Percentiles rank a stretch among this genome's conserved stretches.
phyloP scores from a whole-genome alignment of 2,797 vertebrate species.

The Epinephelus coioides region DNA sequence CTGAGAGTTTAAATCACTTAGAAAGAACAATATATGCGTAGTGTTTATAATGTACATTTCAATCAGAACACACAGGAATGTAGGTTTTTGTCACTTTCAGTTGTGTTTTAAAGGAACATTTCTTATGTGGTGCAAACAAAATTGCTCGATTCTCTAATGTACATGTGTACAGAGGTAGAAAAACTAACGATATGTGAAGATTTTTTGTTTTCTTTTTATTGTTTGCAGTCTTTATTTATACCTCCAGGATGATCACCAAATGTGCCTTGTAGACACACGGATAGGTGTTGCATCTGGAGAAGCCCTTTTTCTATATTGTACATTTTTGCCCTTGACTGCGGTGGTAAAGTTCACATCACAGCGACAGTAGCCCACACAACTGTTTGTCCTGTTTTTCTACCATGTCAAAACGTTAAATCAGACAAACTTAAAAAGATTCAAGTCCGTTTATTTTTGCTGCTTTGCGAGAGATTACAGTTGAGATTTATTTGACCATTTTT shows the following conservation, averaged over 20 bases:
- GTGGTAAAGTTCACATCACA: constrained; percentile 52
- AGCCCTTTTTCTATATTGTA: constrained; percentile 66
- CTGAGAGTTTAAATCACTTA: constrained; percentile 27
- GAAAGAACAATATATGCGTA: constrained; percentile 32
- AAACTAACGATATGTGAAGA: constrained; percentile 73
- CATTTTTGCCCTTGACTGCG: constrained; percentile 58
- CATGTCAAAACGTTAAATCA: constrained; percentile 60
- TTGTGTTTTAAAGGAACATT: constrained; percentile 55
- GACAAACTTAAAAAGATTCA: constrained; percentile 44
- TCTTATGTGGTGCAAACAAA: constrained; percentile 62
- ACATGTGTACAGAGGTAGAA: constrained; percentile 76
- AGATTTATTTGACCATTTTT: constrained; percentile 62
- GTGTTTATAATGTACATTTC: constrained; percentile 64
- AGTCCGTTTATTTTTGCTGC: constrained; percentile 70
- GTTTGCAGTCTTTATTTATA: constrained; percentile 82
- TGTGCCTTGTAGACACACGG: constrained; percentile 85
- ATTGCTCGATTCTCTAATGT: constrained; percentile 68
- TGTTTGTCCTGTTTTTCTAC: constrained; percentile 53
- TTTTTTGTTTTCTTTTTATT: constrained; percentile 51
- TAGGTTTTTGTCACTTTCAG: constrained; percentile 60
- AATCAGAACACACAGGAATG: constrained; percentile 73
- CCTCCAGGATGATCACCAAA: constrained; percentile 84
- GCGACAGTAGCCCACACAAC: constrained; percentile 36
- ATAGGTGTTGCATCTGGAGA: constrained; percentile 82
- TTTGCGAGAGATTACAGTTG: constrained; percentile 72